Evolutionary conservation across 1,140 invertebrate species (phyloP).

Genomic region (Lordiphosa clarofinis): DNA sequence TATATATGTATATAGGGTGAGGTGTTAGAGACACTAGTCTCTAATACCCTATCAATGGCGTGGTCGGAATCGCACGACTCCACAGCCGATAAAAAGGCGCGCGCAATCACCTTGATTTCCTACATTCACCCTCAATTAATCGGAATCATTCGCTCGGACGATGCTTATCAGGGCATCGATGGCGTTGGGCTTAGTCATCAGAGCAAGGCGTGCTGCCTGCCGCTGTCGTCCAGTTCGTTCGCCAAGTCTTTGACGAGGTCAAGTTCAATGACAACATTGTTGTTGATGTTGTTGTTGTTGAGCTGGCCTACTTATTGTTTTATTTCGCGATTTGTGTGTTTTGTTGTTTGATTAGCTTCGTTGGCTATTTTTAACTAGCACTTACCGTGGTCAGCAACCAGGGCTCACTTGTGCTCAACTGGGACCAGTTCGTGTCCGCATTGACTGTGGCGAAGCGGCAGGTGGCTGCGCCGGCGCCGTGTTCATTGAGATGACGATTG

Average conservation of each 20-base stretch:
- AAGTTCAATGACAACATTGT: constrained; percentile 60
- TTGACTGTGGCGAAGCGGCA: constrained; percentile 92
- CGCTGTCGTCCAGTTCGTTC: neutral
- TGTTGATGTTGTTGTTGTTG: constrained; percentile 18
- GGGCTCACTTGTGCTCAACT: constrained; percentile 87
- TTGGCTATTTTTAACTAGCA: constrained; percentile 43
- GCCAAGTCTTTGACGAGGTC: constrained; percentile 26
- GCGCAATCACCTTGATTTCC: constrained; percentile 1
- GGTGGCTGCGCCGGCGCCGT: constrained; percentile 85
- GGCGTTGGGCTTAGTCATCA: constrained; percentile 30
- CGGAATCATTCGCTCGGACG: constrained; percentile 23
- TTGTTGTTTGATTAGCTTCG: constrained; percentile 21
- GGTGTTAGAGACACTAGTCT: neutral
- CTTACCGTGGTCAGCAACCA: constrained; percentile 91
- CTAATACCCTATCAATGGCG: constrained; percentile 3
- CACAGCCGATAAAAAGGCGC: neutral
- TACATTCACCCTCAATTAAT: constrained; percentile 7
- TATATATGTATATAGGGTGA: neutral
- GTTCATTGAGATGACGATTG: constrained; percentile 89
- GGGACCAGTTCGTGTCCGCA: constrained; percentile 89
- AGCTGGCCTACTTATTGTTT: constrained; percentile 30
- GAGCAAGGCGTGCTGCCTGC: constrained; percentile 17
- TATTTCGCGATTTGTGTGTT: constrained; percentile 5
- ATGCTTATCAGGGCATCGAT: constrained; percentile 32
- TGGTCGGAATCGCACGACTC: constrained; percentile 6